A percentile compares a stretch with the other conserved stretches of the same genome.
Evolutionary conservation across 2,888 invertebrate species (phyloP).

Genomic region (Helobdella robusta): DNA sequence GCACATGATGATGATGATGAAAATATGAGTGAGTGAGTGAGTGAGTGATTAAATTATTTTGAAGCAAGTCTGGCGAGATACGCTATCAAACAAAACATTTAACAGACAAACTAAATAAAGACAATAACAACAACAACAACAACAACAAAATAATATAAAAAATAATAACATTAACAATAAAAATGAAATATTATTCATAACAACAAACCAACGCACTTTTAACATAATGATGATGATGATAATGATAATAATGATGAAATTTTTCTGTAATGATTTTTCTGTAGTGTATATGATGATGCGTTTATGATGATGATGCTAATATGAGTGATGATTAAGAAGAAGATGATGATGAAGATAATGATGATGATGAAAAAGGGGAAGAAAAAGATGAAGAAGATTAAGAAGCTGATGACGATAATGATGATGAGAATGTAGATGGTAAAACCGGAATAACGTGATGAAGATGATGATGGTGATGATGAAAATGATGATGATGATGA

Average conservation of each 20-base stretch:
- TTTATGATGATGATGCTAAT: neutral
- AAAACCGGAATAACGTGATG: conserved; percentile 3
- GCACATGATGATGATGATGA: neutral
- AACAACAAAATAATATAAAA: too few relatives aligned
- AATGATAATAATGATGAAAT: neutral
- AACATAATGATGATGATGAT: neutral
- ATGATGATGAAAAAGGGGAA: conserved; percentile 6
- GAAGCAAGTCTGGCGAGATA: too few relatives aligned
- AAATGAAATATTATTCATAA: neutral
- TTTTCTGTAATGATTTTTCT: neutral
- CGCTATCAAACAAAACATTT: too few relatives aligned
- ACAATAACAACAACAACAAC: neutral
- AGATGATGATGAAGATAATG: conserved; percentile 4
- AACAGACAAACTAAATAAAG: too few relatives aligned
- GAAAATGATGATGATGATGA: neutral
- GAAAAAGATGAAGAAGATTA: conserved; percentile 14
- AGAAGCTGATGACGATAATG: conserved; percentile 2
- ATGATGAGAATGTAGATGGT: neutral
- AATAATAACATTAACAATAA: too few relatives aligned
- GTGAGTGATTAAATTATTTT: too few relatives aligned
- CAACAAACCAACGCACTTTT: neutral
- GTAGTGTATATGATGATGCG: too few relatives aligned
- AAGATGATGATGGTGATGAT: conserved; percentile 2
- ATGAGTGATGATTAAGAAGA: neutral
- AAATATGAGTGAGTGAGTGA: too few relatives aligned